Evolutionary conservation across 2,888 invertebrate genomes (phyloP).

Genomic region (Meiosimyza platycephala): DNA sequence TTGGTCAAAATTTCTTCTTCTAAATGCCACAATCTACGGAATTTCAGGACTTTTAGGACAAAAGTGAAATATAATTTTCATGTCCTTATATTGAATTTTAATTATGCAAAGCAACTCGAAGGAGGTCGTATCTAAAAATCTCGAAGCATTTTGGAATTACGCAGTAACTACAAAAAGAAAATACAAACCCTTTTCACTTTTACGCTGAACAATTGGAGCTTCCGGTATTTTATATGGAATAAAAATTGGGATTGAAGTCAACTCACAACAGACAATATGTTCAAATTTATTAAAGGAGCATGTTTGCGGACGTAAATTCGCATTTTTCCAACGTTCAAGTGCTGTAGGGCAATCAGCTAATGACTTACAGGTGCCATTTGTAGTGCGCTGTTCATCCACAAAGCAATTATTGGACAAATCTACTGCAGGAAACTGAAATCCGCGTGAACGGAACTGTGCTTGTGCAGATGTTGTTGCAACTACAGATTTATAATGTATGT

Average conservation of each 20-base stretch:
- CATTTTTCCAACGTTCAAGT: conserved; percentile 49
- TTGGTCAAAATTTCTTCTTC: no score
- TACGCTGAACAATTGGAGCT: conserved; percentile 34
- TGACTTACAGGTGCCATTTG: conserved; percentile 50
- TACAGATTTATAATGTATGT: no score
- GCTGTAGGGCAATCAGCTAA: conserved; percentile 53
- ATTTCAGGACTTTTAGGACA: no score
- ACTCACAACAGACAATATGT: conserved; percentile 56
- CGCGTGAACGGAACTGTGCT: conserved; percentile 15
- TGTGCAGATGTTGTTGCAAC: background rate
- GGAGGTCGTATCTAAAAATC: no score
- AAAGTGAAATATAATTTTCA: no score
- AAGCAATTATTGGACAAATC: conserved; percentile 53
- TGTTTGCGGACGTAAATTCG: conserved; percentile 53
- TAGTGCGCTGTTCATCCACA: conserved; percentile 42
- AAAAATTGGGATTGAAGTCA: background rate
- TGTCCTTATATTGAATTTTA: no score
- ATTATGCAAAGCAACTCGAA: no score
- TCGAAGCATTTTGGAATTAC: no score
- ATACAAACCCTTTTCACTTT: conserved; percentile 50
- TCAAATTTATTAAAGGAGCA: conserved; percentile 59
- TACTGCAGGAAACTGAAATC: conserved; percentile 53
- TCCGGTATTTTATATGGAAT: background rate
- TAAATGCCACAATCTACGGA: no score
- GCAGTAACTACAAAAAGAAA: background rate